Evolutionary conservation across 2,797 vertebrate genomes (phyloP).

Genomic region (Halcyon leucocephala): DNA sequence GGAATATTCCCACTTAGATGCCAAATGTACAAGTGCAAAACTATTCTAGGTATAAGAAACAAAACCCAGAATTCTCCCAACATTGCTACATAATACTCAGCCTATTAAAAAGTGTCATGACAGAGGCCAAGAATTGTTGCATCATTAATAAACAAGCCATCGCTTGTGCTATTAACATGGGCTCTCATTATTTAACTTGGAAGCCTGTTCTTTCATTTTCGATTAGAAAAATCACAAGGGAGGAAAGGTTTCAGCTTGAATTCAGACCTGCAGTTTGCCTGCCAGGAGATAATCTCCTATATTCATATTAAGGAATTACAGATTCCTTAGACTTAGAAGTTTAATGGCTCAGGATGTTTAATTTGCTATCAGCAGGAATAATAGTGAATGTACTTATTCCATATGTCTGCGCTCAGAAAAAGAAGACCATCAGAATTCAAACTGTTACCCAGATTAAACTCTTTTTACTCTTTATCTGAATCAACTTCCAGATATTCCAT

Average conservation of each 20-base stretch:
- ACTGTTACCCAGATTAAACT: neutral
- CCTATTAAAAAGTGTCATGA: neutral
- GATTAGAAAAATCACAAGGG: neutral
- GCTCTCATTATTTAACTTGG: neutral
- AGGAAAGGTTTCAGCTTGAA: neutral
- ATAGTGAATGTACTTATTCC: neutral
- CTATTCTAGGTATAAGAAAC: neutral
- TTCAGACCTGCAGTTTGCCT: neutral
- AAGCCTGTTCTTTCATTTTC: neutral
- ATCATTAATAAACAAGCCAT: neutral
- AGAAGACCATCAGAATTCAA: neutral
- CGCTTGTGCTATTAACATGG: neutral
- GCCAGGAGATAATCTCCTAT: neutral
- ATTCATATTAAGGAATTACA: neutral
- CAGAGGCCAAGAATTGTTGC: neutral
- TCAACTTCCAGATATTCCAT: constrained; percentile 13
- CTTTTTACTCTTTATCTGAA: neutral
- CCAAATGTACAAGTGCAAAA: neutral
- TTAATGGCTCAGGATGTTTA: neutral
- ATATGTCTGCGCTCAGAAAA: neutral
- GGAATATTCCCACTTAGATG: neutral
- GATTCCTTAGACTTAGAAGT: neutral
- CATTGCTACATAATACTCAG: neutral
- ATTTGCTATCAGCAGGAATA: neutral
- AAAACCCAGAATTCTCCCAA: neutral